These are phyloP conservation scores for Lagopus muta DNA, from an alignment of 2,113 vertebrate species.

Conservation along the genomic window DNA sequence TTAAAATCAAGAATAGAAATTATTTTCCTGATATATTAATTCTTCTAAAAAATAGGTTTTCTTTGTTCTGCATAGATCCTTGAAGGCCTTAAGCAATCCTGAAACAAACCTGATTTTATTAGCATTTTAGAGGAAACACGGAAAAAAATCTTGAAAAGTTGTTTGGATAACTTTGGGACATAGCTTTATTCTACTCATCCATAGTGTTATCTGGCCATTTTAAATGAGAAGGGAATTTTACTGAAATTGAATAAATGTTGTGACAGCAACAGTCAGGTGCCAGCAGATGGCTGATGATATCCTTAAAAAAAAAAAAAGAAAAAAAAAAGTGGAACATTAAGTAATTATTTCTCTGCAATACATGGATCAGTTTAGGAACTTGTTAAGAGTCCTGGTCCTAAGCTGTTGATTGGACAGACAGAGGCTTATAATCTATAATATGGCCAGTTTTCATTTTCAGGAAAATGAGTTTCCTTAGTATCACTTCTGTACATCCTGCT, in stretches of 20 bases:
- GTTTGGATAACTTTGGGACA: not conserved
- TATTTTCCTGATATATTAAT: constrained; percentile 32
- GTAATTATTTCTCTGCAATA: not conserved
- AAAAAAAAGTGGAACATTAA: not conserved
- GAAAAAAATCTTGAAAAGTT: not conserved
- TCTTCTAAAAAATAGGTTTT: not conserved
- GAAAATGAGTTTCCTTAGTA: not conserved
- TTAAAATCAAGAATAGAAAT: constrained; percentile 70
- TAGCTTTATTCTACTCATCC: not conserved
- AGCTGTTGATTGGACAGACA: not conserved
- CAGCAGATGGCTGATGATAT: not conserved
- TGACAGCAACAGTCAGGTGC: not conserved
- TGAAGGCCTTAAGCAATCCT: not conserved
- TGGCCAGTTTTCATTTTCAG: not conserved
- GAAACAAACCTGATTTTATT: constrained; percentile 1
- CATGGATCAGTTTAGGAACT: not conserved
- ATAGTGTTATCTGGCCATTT: not conserved
- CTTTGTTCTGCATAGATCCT: constrained; percentile 2
- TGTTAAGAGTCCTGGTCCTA: not conserved
- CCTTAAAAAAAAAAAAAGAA: not conserved
- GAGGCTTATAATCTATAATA: not conserved
- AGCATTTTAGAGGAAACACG: not conserved
- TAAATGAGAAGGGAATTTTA: not conserved
- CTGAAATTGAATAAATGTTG: not conserved
- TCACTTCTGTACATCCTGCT: not conserved